These are phyloP conservation scores for Drosophila picticornis DNA, from an alignment of 2,888 invertebrate genomes.

Conservation along the genomic window DNA sequence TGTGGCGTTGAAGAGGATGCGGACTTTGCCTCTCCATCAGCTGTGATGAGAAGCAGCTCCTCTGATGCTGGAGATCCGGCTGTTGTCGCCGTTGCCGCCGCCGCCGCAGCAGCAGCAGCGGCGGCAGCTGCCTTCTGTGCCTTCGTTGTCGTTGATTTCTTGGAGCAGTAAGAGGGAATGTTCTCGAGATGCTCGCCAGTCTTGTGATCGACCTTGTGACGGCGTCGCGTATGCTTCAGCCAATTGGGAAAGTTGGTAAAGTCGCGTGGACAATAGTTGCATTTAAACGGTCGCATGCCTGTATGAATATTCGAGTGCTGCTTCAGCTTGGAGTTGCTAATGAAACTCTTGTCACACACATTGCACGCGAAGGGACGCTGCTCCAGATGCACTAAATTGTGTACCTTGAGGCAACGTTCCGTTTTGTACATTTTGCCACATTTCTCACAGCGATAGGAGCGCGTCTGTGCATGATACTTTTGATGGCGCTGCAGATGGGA, in stretches of 20 bases:
- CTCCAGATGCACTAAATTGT: conserved; percentile 86
- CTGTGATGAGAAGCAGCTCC: conserved; percentile 1
- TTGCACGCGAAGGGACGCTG: conserved; percentile 87
- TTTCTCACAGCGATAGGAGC: conserved; percentile 85
- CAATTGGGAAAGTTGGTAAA: conserved; percentile 88
- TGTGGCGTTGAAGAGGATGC: neutral
- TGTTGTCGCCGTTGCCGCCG: conserved; percentile 35
- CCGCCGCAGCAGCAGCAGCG: conserved; percentile 57
- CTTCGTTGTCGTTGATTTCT: conserved; percentile 80
- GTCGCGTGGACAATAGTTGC: conserved; percentile 87
- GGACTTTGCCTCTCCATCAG: conserved; percentile 12
- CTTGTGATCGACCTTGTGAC: conserved; percentile 86
- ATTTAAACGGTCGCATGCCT: conserved; percentile 87
- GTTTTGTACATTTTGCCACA: conserved; percentile 86
- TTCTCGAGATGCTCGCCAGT: conserved; percentile 84
- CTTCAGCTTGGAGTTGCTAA: conserved; percentile 87
- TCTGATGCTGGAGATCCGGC: conserved; percentile 17
- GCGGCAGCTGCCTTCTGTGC: conserved; percentile 70
- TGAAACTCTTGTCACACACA: conserved; percentile 87
- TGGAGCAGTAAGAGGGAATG: conserved; percentile 84
- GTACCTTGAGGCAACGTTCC: conserved; percentile 87
- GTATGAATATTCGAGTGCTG: conserved; percentile 88
- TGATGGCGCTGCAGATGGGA: conserved; percentile 85
- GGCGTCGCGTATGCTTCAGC: conserved; percentile 87
- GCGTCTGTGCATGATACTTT: conserved; percentile 84